These are phyloP conservation scores for Virgularia gustaviana DNA, from an alignment of 92 coral and sea anemone species.

Conservation along the genomic window DNA sequence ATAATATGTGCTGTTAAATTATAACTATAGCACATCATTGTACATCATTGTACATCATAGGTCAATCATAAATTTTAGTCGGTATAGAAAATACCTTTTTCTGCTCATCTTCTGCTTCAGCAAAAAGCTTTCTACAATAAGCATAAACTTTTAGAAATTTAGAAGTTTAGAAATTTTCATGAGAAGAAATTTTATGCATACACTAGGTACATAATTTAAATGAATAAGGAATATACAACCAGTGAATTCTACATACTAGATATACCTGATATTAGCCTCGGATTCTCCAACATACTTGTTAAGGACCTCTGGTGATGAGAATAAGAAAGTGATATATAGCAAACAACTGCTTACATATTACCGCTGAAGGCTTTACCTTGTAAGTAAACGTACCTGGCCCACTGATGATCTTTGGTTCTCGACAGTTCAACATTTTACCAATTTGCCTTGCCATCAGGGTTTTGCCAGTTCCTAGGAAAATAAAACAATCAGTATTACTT, in stretches of 20 bases:
- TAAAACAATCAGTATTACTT: too few relatives aligned
- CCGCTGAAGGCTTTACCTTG: background rate
- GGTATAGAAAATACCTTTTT: constrained; percentile 68
- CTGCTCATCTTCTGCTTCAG: constrained; percentile 98
- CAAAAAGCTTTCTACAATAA: constrained; percentile 71
- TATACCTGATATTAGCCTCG: constrained; percentile 89
- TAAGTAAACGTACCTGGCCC: constrained; percentile 76
- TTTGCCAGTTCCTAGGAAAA: constrained; percentile 90
- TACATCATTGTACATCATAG: background rate
- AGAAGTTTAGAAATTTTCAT: background rate
- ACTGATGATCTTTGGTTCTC: constrained; percentile 97
- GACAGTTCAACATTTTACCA: constrained; percentile 94
- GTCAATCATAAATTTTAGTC: too few relatives aligned
- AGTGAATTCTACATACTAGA: background rate
- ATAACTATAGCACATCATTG: too few relatives aligned
- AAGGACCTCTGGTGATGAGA: constrained; percentile 72
- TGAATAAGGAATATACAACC: background rate
- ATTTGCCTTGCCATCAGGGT: constrained; percentile 97
- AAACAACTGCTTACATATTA: background rate
- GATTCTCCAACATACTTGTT: constrained; percentile 99
- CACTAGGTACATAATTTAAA: background rate
- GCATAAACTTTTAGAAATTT: too few relatives aligned
- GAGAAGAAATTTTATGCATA: background rate
- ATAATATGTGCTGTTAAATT: too few relatives aligned
- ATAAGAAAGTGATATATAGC: background rate